These are phyloP conservation scores for Lota lota DNA, from an alignment of 2,113 vertebrate genomes.

Conservation along the genomic window DNA sequence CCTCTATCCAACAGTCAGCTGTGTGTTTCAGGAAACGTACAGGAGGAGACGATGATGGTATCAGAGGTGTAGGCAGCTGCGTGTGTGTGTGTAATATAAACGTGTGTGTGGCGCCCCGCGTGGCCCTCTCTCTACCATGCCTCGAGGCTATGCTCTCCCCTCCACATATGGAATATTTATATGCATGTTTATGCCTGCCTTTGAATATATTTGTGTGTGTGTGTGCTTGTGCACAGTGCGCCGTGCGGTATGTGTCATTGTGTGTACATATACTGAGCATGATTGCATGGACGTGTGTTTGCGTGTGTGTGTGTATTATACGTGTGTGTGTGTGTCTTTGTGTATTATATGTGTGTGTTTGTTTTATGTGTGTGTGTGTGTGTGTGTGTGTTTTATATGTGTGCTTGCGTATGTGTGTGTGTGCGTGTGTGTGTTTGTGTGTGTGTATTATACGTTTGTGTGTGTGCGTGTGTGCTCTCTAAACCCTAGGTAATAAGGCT, in stretches of 20 bases:
- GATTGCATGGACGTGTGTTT: too few relatives aligned
- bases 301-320: neutral
- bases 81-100: constrained; percentile 8
- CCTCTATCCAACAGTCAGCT: too few relatives aligned
- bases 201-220: neutral
- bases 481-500: constrained; percentile 66
- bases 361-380: constrained; percentile 14
- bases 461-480: constrained; percentile 52
- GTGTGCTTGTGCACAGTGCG: neutral
- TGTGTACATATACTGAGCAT: constrained; percentile 55
- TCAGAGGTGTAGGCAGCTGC: neutral
- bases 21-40: neutral
- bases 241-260: constrained; percentile 19
- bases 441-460: neutral
- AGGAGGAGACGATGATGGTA: neutral
- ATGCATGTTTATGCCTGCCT: neutral
- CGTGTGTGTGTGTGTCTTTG: neutral
- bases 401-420: neutral
- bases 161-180: constrained; percentile 5
- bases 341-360: constrained; percentile 8
- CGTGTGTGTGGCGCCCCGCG: constrained; percentile 5
- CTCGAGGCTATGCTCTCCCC: constrained; percentile 52
- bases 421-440: constrained; percentile 6
- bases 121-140: constrained; percentile 41
- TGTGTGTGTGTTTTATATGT: constrained; percentile 44